Evolutionary conservation across 2,888 invertebrate species (phyloP).

Genomic region (Caenorhabditis japonica): DNA sequence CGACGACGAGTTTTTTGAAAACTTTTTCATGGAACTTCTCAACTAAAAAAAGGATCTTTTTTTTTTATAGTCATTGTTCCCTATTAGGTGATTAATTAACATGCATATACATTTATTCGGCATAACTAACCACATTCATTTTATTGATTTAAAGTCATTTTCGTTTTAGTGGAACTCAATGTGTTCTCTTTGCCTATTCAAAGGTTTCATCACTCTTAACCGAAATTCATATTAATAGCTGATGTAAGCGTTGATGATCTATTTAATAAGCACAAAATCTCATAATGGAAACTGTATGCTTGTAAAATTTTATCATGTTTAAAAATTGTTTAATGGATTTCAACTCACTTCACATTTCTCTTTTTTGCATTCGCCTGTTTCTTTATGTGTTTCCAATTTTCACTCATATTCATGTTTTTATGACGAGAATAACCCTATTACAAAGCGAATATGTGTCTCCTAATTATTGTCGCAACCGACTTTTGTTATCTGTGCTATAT

Average conservation of each 20-base stretch:
- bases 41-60: neutral
- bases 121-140: no score
- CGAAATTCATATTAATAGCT: conserved; percentile 35
- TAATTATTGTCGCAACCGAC: no score
- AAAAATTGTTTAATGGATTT: conserved; percentile 8
- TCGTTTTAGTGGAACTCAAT: no score
- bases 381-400: no score
- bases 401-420: conserved; percentile 48
- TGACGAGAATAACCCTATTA: conserved; percentile 25
- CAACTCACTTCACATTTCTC: conserved; percentile 41
- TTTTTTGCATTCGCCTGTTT: neutral
- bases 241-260: conserved; percentile 21
- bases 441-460: no score
- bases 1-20: conserved; percentile 62
- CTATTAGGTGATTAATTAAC: no score
- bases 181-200: no score
- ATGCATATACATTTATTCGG: no score
- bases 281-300: conserved; percentile 40
- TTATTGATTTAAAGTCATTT: no score
- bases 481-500: no score
- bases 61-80: conserved; percentile 27
- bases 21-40: conserved; percentile 53
- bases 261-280: conserved; percentile 9
- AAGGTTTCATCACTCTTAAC: no score
- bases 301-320: conserved; percentile 18